A percentile compares a stretch with the other conserved stretches of the same genome.
These are phyloP conservation scores for Ophioninae sp. DNA, from an alignment of 2,888 invertebrate genomes.

Conservation along the genomic window DNA sequence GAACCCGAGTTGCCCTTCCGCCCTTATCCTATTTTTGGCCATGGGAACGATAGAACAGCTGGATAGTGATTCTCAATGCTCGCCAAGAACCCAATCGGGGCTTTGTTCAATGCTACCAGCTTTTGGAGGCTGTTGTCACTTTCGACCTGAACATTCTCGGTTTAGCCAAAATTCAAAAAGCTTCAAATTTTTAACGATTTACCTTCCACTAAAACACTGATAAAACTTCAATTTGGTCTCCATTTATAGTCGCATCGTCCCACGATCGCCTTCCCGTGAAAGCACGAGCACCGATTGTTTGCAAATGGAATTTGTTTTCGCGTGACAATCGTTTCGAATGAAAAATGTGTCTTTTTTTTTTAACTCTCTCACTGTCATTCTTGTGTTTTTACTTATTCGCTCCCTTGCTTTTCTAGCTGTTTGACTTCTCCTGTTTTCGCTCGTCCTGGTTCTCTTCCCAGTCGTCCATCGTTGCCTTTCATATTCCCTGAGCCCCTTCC, in stretches of 20 bases:
- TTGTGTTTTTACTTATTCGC: constrained; percentile 6
- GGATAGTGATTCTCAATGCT: constrained; percentile 15
- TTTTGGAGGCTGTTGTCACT: too few species aligned
- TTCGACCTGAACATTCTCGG: not conserved
- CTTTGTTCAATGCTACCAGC: not conserved
- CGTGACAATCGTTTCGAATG: constrained; percentile 11
- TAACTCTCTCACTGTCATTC: not conserved
- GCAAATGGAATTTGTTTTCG: constrained; percentile 9
- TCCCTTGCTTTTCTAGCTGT: constrained; percentile 22
- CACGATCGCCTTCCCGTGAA: not conserved
- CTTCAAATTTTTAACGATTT: not conserved
- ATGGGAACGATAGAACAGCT: not conserved
- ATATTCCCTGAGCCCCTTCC: constrained; percentile 35
- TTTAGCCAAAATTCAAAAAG: too few species aligned
- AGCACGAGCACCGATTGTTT: constrained; percentile 2
- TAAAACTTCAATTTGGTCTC: constrained; percentile 6
- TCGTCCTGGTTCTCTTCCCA: constrained; percentile 23
- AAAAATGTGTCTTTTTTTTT: constrained; percentile 16
- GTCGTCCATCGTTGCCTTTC: constrained; percentile 35
- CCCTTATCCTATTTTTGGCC: constrained; percentile 14
- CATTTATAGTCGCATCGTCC: not conserved
- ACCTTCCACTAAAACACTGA: not conserved
- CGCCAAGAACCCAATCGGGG: not conserved
- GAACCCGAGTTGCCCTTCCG: constrained; percentile 9
- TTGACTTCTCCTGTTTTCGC: constrained; percentile 46